Evolutionary conservation across 2,113 vertebrate species (phyloP), one percentile per base, ranked within the genome.

Genomic region (Phaethornis superciliosus): DNA sequence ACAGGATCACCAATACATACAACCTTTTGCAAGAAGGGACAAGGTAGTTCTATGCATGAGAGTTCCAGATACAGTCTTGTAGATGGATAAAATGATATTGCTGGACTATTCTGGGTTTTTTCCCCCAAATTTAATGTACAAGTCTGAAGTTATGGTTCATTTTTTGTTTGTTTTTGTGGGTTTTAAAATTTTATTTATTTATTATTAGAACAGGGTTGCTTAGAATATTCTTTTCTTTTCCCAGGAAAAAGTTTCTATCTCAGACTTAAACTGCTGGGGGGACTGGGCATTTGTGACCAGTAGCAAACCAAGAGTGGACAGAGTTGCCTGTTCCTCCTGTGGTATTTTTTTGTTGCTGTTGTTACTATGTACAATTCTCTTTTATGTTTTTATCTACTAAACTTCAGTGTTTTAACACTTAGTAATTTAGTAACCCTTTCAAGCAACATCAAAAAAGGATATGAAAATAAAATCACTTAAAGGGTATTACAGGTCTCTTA

Each of bases 311-410:
- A 87, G 42, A 82, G 12, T 27, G 28, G 85, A 69, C 12, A 68
- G 49, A 46, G 32, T 58, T 56, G 2, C 40, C 40, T 28, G 46
- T 69, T 89, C 20, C 51, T 62, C 28, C 33, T 62, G 26, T 6
- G 23, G 0, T 5, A 12, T 47, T 47, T 47, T 47, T 20, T 47
- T 47, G 17, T 47, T 47, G 19, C 21, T 76, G 82, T 82, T 88
- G 26, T 52, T 80, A 51, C 32, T 88, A 44, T 55, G 56, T 15
- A 28, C 8, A 67, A 46, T 75, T 90, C 16, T 28, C 33, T 22
- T 95, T 90, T 24, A 69, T 72, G 7, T 30, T 49, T 96, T 58
- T 60, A 26, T 74, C 22, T 88, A 58, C 49, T 93, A 79, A 46
- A 84, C 62, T 79, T 58, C 47, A 74, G 49, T 68, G 87, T 42